phyloP scores from a whole-genome alignment of 2,797 vertebrate genomes.

The Sylvilagus floridanus region DNA sequence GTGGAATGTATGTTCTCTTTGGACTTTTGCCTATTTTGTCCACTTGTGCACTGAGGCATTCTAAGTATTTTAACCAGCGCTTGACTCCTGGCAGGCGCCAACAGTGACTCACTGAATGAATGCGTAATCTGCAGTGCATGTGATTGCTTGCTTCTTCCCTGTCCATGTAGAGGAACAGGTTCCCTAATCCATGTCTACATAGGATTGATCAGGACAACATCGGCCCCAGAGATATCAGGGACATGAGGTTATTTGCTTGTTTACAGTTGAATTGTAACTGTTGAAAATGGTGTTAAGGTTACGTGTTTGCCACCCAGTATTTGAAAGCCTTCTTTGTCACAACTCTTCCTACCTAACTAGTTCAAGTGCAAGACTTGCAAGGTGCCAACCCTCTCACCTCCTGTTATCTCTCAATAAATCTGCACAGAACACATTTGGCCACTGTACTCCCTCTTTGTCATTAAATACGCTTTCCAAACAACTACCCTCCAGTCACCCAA shows the following conservation, averaged over 20 bases:
- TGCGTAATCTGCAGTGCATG: neutral
- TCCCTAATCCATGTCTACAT: neutral
- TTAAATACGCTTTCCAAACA: conserved; percentile 48
- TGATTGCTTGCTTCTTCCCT: neutral
- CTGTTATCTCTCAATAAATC: conserved; percentile 31
- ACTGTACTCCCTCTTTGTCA: conserved; percentile 39
- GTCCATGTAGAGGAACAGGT: neutral
- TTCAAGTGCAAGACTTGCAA: conserved; percentile 16
- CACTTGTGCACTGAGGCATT: neutral
- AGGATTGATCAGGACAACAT: neutral
- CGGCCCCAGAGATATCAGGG: neutral
- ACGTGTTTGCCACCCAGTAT: neutral
- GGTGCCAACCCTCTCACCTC: conserved; percentile 15
- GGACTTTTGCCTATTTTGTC: neutral
- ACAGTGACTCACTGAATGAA: neutral
- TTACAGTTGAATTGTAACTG: neutral
- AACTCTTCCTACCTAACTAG: neutral
- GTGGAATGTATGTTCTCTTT: neutral
- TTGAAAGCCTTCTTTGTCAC: neutral
- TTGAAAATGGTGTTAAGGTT: neutral
- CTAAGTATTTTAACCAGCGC: neutral
- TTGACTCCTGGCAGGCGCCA: neutral
- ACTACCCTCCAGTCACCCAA: conserved; percentile 30
- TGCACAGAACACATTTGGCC: neutral
- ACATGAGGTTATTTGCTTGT: neutral